Percentiles rank a stretch among this genome's conserved stretches.
phyloP scores from a whole-genome alignment of 1,140 invertebrate species.

The Drosophila sturtevanti region DNA sequence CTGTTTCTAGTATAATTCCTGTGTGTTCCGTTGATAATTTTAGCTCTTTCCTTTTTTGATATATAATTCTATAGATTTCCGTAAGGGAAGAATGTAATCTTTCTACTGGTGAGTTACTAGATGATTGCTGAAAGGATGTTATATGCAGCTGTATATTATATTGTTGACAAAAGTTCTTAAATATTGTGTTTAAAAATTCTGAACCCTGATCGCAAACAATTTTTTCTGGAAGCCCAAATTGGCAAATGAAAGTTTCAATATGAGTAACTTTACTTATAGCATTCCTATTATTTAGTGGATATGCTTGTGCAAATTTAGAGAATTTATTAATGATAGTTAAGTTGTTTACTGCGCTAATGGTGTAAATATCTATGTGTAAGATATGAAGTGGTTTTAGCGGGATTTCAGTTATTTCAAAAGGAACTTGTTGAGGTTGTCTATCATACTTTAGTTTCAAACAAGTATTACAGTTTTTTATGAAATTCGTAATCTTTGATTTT shows the following conservation, averaged over 20 bases:
- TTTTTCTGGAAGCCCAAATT: not conserved
- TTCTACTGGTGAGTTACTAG: not conserved
- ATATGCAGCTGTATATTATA: not conserved
- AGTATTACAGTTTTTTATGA: not conserved
- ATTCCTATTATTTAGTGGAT: slow-evolving; percentile 3
- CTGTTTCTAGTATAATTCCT: not conserved
- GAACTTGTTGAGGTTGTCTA: slow-evolving; percentile 13
- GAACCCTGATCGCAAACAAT: not conserved
- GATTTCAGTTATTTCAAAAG: not conserved
- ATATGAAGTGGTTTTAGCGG: slow-evolving; percentile 13
- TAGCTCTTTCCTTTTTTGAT: not conserved
- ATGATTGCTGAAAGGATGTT: not conserved
- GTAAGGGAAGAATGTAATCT: slow-evolving; percentile 1
- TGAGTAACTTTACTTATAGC: not conserved
- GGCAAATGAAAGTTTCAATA: not conserved
- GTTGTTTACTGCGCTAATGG: slow-evolving; percentile 3
- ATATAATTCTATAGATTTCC: not conserved
- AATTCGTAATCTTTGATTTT: not conserved
- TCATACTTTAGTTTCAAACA: slow-evolving; percentile 10
- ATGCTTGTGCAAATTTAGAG: slow-evolving; percentile 12
- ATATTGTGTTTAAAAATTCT: not conserved
- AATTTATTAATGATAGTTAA: slow-evolving; percentile 13
- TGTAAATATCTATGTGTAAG: slow-evolving; percentile 22
- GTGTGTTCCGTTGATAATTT: not conserved
- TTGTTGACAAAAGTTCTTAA: slow-evolving; percentile 1